These are phyloP conservation scores for Zoanthus sansibaricus DNA, from an alignment of 92 coral and sea anemone species.

Conservation along the genomic window DNA sequence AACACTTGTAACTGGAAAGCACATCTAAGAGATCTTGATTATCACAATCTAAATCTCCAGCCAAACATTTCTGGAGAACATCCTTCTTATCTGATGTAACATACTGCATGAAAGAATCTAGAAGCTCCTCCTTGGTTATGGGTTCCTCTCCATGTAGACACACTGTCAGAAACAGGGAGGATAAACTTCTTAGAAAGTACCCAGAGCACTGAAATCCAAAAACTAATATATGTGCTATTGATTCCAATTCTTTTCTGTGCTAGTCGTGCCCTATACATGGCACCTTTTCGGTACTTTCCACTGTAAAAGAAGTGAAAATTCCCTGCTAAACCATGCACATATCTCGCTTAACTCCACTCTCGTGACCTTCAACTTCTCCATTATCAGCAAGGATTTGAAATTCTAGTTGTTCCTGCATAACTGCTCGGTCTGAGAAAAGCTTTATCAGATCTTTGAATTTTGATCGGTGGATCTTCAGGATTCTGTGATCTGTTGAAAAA, in stretches of 20 bases:
- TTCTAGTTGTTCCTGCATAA: conserved; percentile 41
- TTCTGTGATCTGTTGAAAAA: background rate
- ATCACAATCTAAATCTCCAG: conserved; percentile 24
- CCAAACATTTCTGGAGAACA: conserved; percentile 24
- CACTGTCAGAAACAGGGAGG: conserved; percentile 3
- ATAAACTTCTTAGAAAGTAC: conserved; percentile 24
- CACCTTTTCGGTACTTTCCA: conserved; percentile 16
- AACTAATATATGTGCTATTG: conserved; percentile 35
- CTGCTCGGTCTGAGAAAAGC: conserved; percentile 33
- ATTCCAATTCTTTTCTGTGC: conserved; percentile 24
- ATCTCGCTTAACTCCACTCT: conserved; percentile 42
- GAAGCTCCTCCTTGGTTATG: conserved; percentile 21
- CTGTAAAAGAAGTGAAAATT: conserved; percentile 16
- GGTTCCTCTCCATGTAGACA: conserved; percentile 24
- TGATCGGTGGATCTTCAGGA: conserved; percentile 30
- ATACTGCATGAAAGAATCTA: conserved; percentile 44
- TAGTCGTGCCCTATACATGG: conserved; percentile 43
- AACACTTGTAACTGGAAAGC: conserved; percentile 9
- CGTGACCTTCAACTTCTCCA: conserved; percentile 48
- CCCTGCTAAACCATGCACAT: conserved; percentile 47
- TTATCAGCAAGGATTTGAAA: conserved; percentile 39
- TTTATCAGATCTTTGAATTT: conserved; percentile 6
- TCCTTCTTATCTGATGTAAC: conserved; percentile 39
- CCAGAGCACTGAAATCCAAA: conserved; percentile 11
- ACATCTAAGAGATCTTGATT: conserved; percentile 38